phyloP scores from a whole-genome alignment of 2,113 vertebrate genomes.

The Oreochromis spilurus region DNA sequence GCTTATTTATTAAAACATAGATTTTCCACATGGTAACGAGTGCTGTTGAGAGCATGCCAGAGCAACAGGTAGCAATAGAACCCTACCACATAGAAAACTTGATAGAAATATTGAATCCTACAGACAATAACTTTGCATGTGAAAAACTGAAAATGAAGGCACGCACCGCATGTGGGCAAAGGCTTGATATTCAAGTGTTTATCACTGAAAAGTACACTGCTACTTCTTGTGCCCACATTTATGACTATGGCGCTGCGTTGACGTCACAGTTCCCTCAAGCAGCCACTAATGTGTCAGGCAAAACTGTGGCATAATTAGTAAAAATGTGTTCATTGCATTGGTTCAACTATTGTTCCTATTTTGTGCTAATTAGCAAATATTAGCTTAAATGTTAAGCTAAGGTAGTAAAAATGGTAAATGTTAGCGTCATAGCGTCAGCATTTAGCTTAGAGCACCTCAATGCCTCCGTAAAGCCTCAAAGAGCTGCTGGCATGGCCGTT shows the following conservation, averaged over 20 bases:
- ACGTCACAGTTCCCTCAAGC: not conserved
- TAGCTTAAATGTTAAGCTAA: not conserved
- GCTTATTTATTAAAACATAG: not conserved
- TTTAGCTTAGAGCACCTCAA: not conserved
- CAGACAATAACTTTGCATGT: not conserved
- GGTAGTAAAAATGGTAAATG: not conserved
- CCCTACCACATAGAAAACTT: fast-evolving
- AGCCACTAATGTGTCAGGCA: not conserved
- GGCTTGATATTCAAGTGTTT: not conserved
- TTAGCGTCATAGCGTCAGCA: not conserved
- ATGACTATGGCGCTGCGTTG: not conserved
- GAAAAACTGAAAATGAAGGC: not conserved
- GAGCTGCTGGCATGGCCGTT: fast-evolving
- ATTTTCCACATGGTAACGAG: not conserved
- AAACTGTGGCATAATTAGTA: not conserved
- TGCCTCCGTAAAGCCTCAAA: fast-evolving
- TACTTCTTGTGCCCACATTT: not conserved
- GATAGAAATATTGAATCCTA: not conserved
- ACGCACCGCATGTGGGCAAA: fast-evolving
- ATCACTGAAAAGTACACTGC: not conserved
- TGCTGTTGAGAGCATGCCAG: not conserved
- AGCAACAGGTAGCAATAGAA: not conserved
- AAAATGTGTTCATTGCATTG: fast-evolving
- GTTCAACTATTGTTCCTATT: not conserved
- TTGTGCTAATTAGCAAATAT: not conserved